Base-by-base conservation (phyloP, 2,113 vertebrate species). In the Recurvirostra avosetta region DNA sequence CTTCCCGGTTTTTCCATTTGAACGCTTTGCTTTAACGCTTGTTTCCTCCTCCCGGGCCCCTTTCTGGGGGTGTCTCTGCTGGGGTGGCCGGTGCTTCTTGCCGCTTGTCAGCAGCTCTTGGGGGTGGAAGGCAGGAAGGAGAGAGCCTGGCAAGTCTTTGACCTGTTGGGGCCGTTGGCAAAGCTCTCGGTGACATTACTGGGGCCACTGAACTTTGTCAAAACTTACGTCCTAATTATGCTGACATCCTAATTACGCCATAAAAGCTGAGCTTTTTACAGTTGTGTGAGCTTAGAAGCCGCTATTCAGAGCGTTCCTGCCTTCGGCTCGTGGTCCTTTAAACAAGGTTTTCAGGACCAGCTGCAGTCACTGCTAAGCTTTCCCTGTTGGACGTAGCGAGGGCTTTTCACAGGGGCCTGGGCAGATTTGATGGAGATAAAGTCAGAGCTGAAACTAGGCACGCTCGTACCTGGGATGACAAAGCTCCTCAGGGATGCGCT, bases 321-420 rank as follows among this genome's bases (percentile, higher is more conserved):
- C 36, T 63, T 45, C 1, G 7, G 53, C n/a, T 71, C 1, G 1
- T 2, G 3, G 50, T 49, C 7, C 22, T 25, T 11, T 15, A 29
- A n/a, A 36, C 36, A 45, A 53, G 45, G 82, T 19, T 82, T 49
- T 62, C n/a, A 22, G 76, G 63, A 34, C 27, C 38, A 32, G 52
- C 40, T 61, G 73, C 34, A 70, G 43, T 41, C 68, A 41, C 15
- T 16, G 59, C 41, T 56, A 30, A 45, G 29, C 78, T 41, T 41
- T 58, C 67, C 40, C 34, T 29, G 20, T 14, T 30, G 80, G 56
- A 18, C 0, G 2, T 6, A 23, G 41, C 4, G 55, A 80, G 59
- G 71, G 38, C 14, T 49, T 70, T 59, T 58, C 56, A 25, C 26
- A 65, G n/a, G 63, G 43, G 25, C 32, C n/a, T 27, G 23, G 41